phyloP scores from a whole-genome alignment of 2,888 invertebrate species.

The Spialia ferax region DNA sequence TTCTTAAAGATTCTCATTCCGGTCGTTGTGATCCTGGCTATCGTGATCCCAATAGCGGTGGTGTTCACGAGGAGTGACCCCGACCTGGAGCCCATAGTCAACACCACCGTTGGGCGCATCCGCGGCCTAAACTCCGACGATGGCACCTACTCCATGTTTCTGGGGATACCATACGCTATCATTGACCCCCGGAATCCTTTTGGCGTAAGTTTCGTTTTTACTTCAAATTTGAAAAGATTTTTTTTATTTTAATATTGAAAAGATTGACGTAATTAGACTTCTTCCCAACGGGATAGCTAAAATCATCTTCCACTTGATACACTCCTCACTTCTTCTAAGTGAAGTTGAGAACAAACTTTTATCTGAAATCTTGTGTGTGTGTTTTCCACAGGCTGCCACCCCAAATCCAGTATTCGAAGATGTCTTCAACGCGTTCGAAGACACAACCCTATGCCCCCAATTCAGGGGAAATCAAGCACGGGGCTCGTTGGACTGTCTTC shows the following conservation, averaged over 20 bases:
- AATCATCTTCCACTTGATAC: too few species aligned
- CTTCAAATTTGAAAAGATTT: too few species aligned
- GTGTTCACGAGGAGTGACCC: slow-evolving; percentile 22
- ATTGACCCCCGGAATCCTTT: slow-evolving; percentile 62
- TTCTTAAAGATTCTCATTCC: not conserved
- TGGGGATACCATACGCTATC: slow-evolving; percentile 68
- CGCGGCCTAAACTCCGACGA: slow-evolving; percentile 60
- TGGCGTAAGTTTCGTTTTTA: slow-evolving; percentile 59
- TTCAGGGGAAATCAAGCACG: slow-evolving; percentile 34
- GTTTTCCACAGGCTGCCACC: slow-evolving; percentile 52
- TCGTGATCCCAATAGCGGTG: slow-evolving; percentile 20
- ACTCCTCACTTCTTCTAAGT: too few species aligned
- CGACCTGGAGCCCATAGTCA: not conserved
- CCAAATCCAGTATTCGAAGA: slow-evolving; percentile 57
- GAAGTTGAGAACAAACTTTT: too few species aligned
- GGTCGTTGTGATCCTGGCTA: not conserved
- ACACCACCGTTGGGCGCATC: slow-evolving; percentile 52
- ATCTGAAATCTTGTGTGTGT: not conserved
- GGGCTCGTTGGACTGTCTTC: slow-evolving; percentile 62
- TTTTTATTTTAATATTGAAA: too few species aligned
- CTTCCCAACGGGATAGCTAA: too few species aligned
- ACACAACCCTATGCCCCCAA: slow-evolving; percentile 64
- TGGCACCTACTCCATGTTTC: slow-evolving; percentile 64
- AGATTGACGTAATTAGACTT: too few species aligned
- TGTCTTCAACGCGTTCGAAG: slow-evolving; percentile 63